Base-by-base conservation (phyloP, 2,888 invertebrate genomes). In the Hirtodrosophila alboralis region DNA sequence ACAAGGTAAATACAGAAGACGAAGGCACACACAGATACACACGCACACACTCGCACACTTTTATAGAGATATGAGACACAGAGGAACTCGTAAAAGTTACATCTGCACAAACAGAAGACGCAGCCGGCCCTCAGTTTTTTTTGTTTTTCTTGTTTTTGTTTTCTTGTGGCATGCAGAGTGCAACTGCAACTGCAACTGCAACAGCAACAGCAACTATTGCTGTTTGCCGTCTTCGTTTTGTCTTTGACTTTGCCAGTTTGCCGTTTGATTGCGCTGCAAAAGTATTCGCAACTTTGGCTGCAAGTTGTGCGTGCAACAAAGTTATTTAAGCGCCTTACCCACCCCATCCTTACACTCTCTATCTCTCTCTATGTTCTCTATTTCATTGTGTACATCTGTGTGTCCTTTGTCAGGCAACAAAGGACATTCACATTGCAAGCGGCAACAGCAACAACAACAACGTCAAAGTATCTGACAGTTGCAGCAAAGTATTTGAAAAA, bases 401-500 rank as follows among this genome's bases (percentile, higher is more conserved):
- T 80, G 79, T 86, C 79, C 79, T 80, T 80, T 80, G 77, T 60
- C 37, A 44, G 77, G 47, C 86, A 76, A 67, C 85, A 81, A 83
- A 83, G 81, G 81, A 86, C 81, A 83, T 86, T 84, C 81, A 70
- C 84, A 86, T 72, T 62, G 77, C 68, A 66, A 51, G 65, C 75
- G 41, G 36, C 63, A 65, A 21, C 51, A 52, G 8, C 52, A 71
- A 33, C 43, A 56, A 28, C 57, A 60, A 47, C 53, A 63, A 34
- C 44, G 44, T 16, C 34, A 58, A 72, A 57, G 72, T 63, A 78
- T 72, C 78, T 84, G 78, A 83, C 78, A 83, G 83, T 78, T 79
- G 78, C 79, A 75, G 85, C 75, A 62, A 75, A 75, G 61, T 81
- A 84, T 78, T 78, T 78, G 78, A 84, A 84, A 78, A 78, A 78